A percentile compares a stretch with the other conserved stretches of the same genome.
Conservation (phyloP, 2,797 vertebrate genomes). For the Hyperoplus lanceolatus region DNA sequence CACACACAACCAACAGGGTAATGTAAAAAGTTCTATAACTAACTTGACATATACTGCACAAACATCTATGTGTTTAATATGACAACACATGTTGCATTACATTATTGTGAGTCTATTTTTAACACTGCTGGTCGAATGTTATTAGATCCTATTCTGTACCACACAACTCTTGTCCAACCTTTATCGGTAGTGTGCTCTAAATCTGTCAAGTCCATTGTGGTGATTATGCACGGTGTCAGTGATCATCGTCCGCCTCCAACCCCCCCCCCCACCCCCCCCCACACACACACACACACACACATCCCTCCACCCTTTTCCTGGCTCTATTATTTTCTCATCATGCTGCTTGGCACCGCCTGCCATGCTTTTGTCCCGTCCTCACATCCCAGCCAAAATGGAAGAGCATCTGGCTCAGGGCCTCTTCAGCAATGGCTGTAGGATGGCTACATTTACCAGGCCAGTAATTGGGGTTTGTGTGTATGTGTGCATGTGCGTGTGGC, state of each 20-base stretch:
- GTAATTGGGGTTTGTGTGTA: slow-evolving; percentile 55
- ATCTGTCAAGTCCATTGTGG: slow-evolving; percentile 62
- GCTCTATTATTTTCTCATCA: slow-evolving; percentile 71
- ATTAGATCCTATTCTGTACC: slow-evolving; percentile 22
- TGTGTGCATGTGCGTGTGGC: slow-evolving; percentile 14
- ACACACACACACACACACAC: rapidly evolving
- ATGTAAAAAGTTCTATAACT: slow-evolving; percentile 4
- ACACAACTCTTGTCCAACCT: slow-evolving; percentile 39
- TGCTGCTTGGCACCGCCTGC: slow-evolving; percentile 56
- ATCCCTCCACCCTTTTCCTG: slow-evolving; percentile 38
- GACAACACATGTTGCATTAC: slow-evolving; percentile 32
- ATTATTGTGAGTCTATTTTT: slow-evolving; percentile 56
- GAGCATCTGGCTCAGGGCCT: slow-evolving; percentile 57
- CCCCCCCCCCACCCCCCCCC: rapidly evolving
- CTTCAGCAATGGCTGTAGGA: slow-evolving; percentile 51
- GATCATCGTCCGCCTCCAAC: slow-evolving; percentile 40
- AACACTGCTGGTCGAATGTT: slow-evolving; percentile 29
- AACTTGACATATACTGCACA: slow-evolving; percentile 1
- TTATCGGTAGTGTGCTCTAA: slow-evolving; percentile 48
- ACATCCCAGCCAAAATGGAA: slow-evolving; percentile 68
- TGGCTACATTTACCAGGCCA: slow-evolving; percentile 62
- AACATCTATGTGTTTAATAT: slow-evolving; percentile 7
- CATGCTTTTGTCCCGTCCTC: slow-evolving; percentile 62
- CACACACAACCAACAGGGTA: not conserved
- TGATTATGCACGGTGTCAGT: slow-evolving; percentile 53